Conservation (phyloP, 2,888 invertebrate genomes). For the Temnothorax ravouxi region DNA sequence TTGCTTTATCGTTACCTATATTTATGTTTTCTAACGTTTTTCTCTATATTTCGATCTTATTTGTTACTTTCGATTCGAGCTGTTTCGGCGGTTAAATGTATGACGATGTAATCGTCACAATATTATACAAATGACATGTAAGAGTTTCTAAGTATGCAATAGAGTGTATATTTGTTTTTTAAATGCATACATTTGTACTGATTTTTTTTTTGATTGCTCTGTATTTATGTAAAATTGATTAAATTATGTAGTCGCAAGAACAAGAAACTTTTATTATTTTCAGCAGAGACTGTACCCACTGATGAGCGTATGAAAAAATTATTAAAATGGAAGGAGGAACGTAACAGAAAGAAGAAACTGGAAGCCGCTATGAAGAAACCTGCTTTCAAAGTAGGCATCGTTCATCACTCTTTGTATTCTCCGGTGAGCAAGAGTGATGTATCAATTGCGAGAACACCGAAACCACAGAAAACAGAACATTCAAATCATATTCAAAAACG, state of each 20-base stretch:
- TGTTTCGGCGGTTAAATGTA: too few relatives aligned
- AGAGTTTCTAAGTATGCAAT: background rate
- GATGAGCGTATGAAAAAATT: conserved; percentile 63
- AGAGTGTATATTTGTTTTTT: background rate
- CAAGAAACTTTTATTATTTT: conserved; percentile 11
- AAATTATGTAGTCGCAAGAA: too few relatives aligned
- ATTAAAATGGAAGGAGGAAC: conserved; percentile 77
- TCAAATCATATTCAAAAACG: conserved; percentile 61
- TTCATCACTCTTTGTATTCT: conserved; percentile 79
- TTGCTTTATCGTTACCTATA: too few relatives aligned
- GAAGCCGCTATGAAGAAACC: conserved; percentile 77
- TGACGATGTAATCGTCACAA: too few relatives aligned
- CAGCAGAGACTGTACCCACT: background rate
- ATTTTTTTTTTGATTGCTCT: too few relatives aligned
- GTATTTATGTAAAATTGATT: too few relatives aligned
- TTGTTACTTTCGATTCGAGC: too few relatives aligned
- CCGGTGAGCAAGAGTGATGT: conserved; percentile 53
- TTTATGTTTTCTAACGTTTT: too few relatives aligned
- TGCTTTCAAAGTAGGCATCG: conserved; percentile 79
- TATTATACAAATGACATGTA: background rate
- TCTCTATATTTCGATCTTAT: too few relatives aligned
- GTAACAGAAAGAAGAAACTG: conserved; percentile 68
- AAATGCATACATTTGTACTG: too few relatives aligned
- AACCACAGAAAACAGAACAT: background rate
- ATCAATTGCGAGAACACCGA: background rate